Evolutionary conservation across 1,140 invertebrate species (phyloP).

Genomic region (Bombus fervidus): DNA sequence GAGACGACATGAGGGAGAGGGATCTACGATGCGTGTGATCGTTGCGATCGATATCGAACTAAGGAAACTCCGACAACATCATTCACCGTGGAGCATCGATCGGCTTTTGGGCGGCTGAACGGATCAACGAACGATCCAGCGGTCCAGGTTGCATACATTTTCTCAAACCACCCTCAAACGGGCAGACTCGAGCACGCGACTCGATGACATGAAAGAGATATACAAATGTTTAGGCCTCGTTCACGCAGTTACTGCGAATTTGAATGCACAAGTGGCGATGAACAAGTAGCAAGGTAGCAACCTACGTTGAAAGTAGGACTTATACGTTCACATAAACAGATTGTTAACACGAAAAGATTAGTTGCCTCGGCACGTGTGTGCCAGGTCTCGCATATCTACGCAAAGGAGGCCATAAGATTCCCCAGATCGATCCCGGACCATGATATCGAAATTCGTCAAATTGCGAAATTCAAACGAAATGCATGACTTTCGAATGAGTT

Average conservation of each 20-base stretch:
- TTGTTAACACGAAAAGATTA: not conserved
- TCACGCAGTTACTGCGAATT: not conserved
- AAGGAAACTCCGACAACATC: slow-evolving; percentile 14
- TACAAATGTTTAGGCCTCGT: not conserved
- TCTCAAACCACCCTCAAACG: not conserved
- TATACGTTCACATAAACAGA: not conserved
- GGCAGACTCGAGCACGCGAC: slow-evolving; percentile 1
- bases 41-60: slow-evolving; percentile 25
- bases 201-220: slow-evolving; percentile 9
- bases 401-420: not conserved
- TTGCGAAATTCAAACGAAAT: not conserved
- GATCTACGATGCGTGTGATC: slow-evolving; percentile 16
- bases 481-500: not conserved
- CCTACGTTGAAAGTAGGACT: not conserved
- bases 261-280: not conserved
- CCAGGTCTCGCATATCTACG: not conserved
- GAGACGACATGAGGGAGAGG: not conserved
- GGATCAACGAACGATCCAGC: slow-evolving; percentile 37
- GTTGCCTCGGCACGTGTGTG: not conserved
- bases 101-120: slow-evolving; percentile 22
- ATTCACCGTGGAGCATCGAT: slow-evolving; percentile 17
- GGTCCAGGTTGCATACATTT: not conserved
- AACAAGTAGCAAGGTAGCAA: not conserved
- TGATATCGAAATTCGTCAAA: not conserved
- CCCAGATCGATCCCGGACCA: not conserved